Evolutionary conservation across 2,113 vertebrate species (phyloP).

Genomic region (Pungitius pungitius): DNA sequence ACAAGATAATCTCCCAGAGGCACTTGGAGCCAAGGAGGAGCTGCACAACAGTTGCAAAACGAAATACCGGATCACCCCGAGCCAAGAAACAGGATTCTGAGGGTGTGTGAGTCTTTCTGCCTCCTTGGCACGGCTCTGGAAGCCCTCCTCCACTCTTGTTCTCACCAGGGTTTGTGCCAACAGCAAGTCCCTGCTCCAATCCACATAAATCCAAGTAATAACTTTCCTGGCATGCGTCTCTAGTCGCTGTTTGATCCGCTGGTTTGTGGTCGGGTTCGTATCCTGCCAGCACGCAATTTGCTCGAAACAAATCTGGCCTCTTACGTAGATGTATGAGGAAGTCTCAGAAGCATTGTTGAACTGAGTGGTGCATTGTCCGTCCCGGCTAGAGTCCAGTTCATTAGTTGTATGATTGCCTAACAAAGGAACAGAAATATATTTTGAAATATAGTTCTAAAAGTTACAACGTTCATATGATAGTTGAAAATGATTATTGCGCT

Average conservation of each 20-base stretch:
- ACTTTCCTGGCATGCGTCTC: conserved; percentile 22
- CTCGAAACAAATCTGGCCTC: neutral
- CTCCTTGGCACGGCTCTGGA: neutral
- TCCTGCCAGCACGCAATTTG: conserved; percentile 4
- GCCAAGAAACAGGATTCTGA: conserved; percentile 12
- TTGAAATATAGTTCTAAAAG: neutral
- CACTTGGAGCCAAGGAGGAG: conserved; percentile 13
- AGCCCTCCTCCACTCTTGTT: conserved; percentile 34
- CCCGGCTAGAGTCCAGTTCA: neutral
- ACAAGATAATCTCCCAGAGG: conserved; percentile 38
- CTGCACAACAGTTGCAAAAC: conserved; percentile 37
- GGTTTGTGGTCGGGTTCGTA: neutral
- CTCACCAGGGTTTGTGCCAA: conserved; percentile 19
- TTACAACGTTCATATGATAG: conserved; percentile 23
- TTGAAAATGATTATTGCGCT: neutral
- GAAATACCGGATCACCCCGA: conserved; percentile 7
- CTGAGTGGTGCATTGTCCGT: neutral
- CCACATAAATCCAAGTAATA: conserved; percentile 33
- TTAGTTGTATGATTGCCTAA: neutral
- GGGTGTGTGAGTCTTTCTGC: neutral
- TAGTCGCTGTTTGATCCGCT: conserved; percentile 17
- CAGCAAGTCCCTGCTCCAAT: conserved; percentile 24
- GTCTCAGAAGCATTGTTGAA: neutral
- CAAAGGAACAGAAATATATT: too few species aligned
- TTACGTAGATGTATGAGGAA: neutral